Percentiles rank a stretch among this genome's conserved stretches.
phyloP scores from a whole-genome alignment of 2,113 vertebrate species.

The Perca flavescens region DNA sequence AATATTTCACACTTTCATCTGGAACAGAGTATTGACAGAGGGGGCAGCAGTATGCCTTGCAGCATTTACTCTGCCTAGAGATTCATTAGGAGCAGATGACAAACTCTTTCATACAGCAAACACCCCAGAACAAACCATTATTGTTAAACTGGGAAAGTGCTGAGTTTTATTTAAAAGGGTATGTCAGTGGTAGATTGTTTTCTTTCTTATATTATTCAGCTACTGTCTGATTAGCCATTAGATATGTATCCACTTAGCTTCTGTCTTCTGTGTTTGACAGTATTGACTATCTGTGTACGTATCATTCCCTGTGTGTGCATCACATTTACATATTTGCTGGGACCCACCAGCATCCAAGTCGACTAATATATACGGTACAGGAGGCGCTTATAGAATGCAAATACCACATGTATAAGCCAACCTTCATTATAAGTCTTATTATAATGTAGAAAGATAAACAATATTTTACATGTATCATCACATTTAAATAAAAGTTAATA shows the following conservation, averaged over 20 bases:
- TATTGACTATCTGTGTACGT: slow-evolving; percentile 22
- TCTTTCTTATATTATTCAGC: slow-evolving; percentile 12
- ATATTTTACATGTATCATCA: neutral
- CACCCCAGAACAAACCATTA: slow-evolving; percentile 9
- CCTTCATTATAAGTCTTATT: neutral
- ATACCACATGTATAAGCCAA: neutral
- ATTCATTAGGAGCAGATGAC: slow-evolving; percentile 49
- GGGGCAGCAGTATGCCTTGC: neutral
- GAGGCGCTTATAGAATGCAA: slow-evolving; percentile 11
- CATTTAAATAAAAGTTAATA: neutral
- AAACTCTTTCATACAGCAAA: slow-evolving; percentile 30
- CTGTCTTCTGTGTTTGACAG: slow-evolving; percentile 28
- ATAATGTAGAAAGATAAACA: neutral
- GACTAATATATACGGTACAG: slow-evolving; percentile 9
- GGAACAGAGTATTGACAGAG: slow-evolving; percentile 26
- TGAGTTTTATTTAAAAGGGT: slow-evolving; percentile 13
- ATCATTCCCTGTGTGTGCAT: slow-evolving; percentile 35
- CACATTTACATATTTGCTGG: slow-evolving; percentile 44
- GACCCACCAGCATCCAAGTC: neutral
- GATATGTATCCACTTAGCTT: slow-evolving; percentile 10
- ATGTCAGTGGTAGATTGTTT: neutral
- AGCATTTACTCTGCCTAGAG: slow-evolving; percentile 9
- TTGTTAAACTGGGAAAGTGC: slow-evolving; percentile 11
- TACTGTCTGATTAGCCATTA: slow-evolving; percentile 44
- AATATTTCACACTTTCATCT: slow-evolving; percentile 14